These are phyloP conservation scores for Saguinus imperator DNA, from an alignment of 2,113 vertebrate species.

Conservation along the genomic window DNA sequence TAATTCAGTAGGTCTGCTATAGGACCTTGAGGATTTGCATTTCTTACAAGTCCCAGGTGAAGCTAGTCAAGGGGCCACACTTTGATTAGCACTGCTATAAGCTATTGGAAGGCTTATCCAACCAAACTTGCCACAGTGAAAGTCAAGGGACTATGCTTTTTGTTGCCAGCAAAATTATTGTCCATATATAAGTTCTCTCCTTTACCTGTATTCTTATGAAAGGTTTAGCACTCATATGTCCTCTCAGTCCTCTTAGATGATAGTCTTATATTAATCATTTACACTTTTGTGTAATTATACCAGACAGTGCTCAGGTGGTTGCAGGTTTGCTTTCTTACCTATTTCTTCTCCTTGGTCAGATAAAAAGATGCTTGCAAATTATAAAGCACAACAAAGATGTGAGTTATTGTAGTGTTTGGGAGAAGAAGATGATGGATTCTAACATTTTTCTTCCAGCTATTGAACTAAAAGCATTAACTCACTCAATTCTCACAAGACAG, in stretches of 20 bases:
- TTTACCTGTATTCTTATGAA: neutral
- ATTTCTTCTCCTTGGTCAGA: neutral
- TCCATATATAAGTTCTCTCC: neutral
- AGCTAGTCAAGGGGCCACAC: neutral
- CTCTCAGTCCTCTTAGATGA: neutral
- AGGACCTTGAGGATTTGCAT: neutral
- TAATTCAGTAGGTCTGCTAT: neutral
- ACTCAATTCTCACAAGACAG: neutral
- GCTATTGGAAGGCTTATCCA: neutral
- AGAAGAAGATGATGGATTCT: neutral
- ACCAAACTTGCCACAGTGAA: neutral
- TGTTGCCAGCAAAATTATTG: neutral
- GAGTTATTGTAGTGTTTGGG: neutral
- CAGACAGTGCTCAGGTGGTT: neutral
- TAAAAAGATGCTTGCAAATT: neutral
- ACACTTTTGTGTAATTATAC: neutral
- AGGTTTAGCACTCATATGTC: neutral
- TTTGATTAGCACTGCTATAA: neutral
- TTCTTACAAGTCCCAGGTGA: neutral
- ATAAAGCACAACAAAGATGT: neutral
- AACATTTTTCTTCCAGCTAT: neutral
- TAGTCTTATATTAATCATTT: neutral
- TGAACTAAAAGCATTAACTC: neutral
- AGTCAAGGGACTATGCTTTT: neutral
- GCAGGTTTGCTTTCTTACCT: neutral